Evolutionary conservation across 1,140 invertebrate species (phyloP).

Genomic region (Lamellibrachia luymesi): DNA sequence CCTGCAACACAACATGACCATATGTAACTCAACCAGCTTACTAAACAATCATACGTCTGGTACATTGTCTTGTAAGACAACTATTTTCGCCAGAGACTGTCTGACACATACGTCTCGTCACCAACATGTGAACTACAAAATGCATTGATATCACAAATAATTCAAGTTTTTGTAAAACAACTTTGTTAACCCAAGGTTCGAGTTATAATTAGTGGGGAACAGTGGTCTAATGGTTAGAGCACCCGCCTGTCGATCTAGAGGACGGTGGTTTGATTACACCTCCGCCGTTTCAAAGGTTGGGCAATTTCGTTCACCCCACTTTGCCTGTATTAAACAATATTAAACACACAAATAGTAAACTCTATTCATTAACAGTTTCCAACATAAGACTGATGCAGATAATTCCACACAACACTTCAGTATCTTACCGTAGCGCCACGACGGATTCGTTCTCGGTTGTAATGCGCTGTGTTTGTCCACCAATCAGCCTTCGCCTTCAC

Average conservation of each 20-base stretch:
- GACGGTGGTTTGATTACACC: no score
- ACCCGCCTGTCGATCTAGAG: no score
- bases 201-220: no score
- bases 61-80: no score
- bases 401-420: neutral
- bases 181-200: no score
- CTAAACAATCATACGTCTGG: neutral
- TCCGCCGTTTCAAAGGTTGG: no score
- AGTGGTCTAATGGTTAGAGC: no score
- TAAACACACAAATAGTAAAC: neutral
- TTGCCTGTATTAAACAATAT: neutral
- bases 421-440: conserved; percentile 59
- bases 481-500: conserved; percentile 99
- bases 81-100: no score
- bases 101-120: no score
- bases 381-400: conserved; percentile 48
- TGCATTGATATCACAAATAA: no score
- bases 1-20: conserved; percentile 50
- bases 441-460: conserved; percentile 87
- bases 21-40: neutral
- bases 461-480: conserved; percentile 99
- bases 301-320: no score
- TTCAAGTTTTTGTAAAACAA: no score
- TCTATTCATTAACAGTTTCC: conserved; percentile 63
- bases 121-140: neutral